Evolutionary conservation across 1,140 invertebrate species (phyloP).

Genomic region (Bombus sylvicola): DNA sequence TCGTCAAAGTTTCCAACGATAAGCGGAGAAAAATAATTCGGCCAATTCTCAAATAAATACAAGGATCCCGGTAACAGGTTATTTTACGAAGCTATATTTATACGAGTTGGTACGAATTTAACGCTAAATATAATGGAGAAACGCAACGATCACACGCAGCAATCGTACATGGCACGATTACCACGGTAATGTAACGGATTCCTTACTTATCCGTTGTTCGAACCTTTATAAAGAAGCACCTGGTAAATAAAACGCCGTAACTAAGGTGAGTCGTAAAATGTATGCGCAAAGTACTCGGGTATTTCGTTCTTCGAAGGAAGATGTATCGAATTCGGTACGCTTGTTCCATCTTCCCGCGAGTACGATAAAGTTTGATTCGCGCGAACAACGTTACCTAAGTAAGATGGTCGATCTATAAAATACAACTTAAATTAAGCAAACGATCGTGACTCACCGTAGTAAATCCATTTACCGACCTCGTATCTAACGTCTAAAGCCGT

Average conservation of each 20-base stretch:
- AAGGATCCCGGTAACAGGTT: no score
- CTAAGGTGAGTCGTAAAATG: not conserved
- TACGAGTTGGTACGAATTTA: no score
- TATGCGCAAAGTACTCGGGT: not conserved
- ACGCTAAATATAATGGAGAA: no score
- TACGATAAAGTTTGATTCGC: not conserved
- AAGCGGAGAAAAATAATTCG: not conserved
- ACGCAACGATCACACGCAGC: no score
- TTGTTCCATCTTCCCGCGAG: no score
- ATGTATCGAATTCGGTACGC: no score
- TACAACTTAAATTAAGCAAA: not conserved
- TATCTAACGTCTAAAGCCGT: not conserved
- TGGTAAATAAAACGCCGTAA: not conserved
- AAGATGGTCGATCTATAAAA: not conserved
- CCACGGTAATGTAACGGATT: no score
- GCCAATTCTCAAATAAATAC: no score
- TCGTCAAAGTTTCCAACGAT: not conserved
- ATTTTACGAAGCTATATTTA: no score
- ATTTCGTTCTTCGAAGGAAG: not conserved
- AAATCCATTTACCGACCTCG: not conserved
- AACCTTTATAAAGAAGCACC: not conserved
- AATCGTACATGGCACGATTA: not conserved
- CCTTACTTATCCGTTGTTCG: no score
- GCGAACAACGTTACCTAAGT: not conserved
- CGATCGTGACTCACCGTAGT: not conserved